These are phyloP conservation scores for Sula dactylatra DNA, from an alignment of 2,113 vertebrate genomes.

Conservation along the genomic window DNA sequence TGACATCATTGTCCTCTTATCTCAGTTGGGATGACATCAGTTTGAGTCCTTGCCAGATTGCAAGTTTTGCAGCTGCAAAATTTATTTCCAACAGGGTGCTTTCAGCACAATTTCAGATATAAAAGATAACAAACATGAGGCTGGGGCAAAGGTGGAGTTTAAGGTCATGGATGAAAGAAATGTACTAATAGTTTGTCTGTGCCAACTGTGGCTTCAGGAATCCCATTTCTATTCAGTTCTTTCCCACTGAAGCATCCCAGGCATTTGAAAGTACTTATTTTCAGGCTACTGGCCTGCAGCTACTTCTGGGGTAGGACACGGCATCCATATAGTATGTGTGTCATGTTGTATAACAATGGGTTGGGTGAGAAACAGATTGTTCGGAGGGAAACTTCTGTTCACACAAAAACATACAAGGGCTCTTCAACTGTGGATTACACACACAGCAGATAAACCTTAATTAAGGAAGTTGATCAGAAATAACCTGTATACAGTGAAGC, in stretches of 20 bases:
- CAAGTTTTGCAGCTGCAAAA: background rate
- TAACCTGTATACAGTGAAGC: constrained; percentile 17
- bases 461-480: constrained; percentile 21
- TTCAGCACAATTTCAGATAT: constrained; percentile 5
- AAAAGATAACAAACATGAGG: background rate
- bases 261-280: background rate
- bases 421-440: background rate
- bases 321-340: background rate
- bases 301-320: background rate
- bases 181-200: background rate
- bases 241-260: background rate
- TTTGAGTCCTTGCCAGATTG: background rate
- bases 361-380: constrained; percentile 25
- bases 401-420: background rate
- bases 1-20: background rate
- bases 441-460: constrained; percentile 29
- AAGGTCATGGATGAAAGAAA: background rate
- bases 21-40: background rate
- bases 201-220: background rate
- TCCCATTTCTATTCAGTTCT: background rate
- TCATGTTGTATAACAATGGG: background rate
- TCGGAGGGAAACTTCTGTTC: background rate
- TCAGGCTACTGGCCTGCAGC: background rate
- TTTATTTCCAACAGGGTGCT: background rate
- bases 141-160: background rate